phyloP scores from a whole-genome alignment of 2,888 invertebrate genomes.

The Sclerodermus sp. region DNA sequence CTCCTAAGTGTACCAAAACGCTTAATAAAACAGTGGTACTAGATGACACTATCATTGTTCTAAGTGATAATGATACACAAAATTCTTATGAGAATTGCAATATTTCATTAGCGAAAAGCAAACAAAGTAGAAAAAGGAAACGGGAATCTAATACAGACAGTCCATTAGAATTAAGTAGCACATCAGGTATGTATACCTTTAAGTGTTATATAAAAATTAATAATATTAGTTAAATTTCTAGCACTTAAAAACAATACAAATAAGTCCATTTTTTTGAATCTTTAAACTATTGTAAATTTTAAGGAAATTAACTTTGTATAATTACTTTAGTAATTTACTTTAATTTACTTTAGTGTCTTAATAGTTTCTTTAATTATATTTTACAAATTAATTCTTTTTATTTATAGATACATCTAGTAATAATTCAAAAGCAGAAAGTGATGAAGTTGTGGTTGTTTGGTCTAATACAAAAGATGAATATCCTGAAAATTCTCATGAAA shows the following conservation, averaged over 20 bases:
- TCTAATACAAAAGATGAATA: conserved; percentile 15
- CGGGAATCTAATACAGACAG: too few relatives aligned
- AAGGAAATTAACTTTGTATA: too few relatives aligned
- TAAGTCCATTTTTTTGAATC: too few relatives aligned
- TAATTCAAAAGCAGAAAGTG: conserved; percentile 13
- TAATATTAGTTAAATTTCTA: neutral
- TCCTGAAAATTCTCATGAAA: neutral
- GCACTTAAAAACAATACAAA: neutral
- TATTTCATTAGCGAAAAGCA: neutral
- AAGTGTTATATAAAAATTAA: neutral
- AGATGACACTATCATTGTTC: conserved; percentile 27
- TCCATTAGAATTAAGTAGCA: neutral
- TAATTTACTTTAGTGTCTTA: conserved; percentile 1
- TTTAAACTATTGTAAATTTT: too few relatives aligned
- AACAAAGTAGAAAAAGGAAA: neutral
- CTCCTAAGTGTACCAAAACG: too few relatives aligned
- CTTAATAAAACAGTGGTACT: conserved; percentile 1
- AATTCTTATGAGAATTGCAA: too few relatives aligned
- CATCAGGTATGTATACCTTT: neutral
- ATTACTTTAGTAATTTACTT: neutral
- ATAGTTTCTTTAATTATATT: neutral
- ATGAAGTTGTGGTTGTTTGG: conserved; percentile 37
- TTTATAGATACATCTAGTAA: conserved; percentile 15
- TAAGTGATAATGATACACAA: conserved; percentile 25
- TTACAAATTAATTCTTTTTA: neutral